These are phyloP conservation scores for Phalacrocorax pelagicus DNA, from an alignment of 2,113 vertebrate species.

Conservation along the genomic window DNA sequence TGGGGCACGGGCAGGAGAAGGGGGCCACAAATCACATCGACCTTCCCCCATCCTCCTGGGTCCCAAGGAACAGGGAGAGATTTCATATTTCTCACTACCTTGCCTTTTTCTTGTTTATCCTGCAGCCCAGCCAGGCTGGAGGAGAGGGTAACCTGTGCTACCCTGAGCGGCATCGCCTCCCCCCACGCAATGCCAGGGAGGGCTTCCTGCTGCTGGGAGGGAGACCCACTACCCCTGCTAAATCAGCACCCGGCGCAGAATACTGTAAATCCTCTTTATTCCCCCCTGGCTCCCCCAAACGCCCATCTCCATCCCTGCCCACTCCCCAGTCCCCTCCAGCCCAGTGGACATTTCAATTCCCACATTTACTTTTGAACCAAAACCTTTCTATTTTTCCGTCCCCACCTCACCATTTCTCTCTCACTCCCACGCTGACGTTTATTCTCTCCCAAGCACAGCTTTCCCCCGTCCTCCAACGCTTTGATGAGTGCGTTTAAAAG, in stretches of 20 bases:
- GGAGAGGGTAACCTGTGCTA: background rate
- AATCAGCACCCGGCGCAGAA: background rate
- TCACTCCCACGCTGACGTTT: slow-evolving; percentile 37
- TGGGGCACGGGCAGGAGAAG: background rate
- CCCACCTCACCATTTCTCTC: background rate
- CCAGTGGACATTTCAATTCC: background rate
- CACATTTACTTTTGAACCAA: background rate
- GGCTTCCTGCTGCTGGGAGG: background rate
- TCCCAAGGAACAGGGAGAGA: background rate
- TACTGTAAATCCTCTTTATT: background rate
- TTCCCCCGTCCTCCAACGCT: slow-evolving; percentile 14
- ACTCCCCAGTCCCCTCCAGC: rapidly evolving
- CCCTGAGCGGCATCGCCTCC: background rate
- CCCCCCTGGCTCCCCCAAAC: background rate
- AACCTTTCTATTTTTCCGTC: background rate
- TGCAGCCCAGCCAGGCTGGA: background rate
- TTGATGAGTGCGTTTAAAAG: slow-evolving; percentile 48
- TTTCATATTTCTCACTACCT: background rate
- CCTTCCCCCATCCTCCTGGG: background rate
- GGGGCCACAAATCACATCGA: background rate
- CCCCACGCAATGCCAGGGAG: rapidly evolving
- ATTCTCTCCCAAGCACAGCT: slow-evolving; percentile 21
- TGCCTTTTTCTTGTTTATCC: background rate
- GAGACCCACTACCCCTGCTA: background rate
- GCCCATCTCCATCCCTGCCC: background rate